Percentiles rank a stretch among this genome's conserved stretches.
Evolutionary conservation across 2,113 vertebrate genomes (phyloP).

Genomic region (Naja naja): DNA sequence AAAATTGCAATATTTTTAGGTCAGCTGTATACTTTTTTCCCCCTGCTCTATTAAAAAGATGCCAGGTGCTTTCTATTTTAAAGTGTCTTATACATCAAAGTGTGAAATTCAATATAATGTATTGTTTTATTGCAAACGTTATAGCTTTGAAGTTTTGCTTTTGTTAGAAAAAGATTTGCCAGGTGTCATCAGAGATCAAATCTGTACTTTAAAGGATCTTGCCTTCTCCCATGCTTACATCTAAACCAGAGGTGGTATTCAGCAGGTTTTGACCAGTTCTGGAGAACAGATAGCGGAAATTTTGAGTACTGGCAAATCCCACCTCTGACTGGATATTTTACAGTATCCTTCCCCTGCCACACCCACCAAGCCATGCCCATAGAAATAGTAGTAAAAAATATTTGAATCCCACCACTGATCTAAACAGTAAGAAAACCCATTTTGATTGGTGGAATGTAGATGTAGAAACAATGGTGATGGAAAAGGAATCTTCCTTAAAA

Average conservation of each 20-base stretch:
- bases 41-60: background rate
- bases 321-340: too few relatives aligned
- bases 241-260: too few relatives aligned
- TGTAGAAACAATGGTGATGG: background rate
- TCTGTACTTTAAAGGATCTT: background rate
- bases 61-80: background rate
- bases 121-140: background rate
- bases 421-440: background rate
- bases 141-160: background rate
- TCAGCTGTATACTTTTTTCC: background rate
- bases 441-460: background rate
- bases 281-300: too few relatives aligned
- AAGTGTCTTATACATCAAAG: background rate
- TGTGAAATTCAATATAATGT: background rate
- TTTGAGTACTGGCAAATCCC: too few relatives aligned
- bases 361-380: too few relatives aligned
- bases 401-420: too few relatives aligned
- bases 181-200: slow-evolving; percentile 18
- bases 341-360: too few relatives aligned
- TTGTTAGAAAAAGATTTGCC: background rate
- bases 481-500: background rate
- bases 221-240: background rate
- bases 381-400: too few relatives aligned
- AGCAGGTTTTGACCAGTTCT: too few relatives aligned
- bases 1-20: background rate